A percentile compares a stretch with the other conserved stretches of the same genome.
These are phyloP conservation scores for Margaritifera margaritifera DNA, from an alignment of 2,888 invertebrate genomes.

Conservation along the genomic window DNA sequence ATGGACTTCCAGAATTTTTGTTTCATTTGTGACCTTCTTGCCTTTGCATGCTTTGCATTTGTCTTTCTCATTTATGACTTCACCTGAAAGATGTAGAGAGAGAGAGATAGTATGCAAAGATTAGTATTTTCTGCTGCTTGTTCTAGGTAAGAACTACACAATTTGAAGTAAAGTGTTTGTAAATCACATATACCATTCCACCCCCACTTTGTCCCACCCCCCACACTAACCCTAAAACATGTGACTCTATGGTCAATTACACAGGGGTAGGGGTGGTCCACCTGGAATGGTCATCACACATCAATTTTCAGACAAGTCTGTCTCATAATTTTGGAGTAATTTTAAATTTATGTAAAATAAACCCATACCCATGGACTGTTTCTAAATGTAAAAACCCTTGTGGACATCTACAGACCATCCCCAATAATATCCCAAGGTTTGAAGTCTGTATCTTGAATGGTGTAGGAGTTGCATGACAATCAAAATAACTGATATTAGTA, in stretches of 20 bases:
- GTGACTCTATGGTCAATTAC: neutral
- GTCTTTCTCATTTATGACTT: slow-evolving; percentile 81
- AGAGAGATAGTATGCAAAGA: neutral
- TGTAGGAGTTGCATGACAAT: no score
- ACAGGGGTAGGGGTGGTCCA: neutral
- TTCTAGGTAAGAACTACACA: neutral
- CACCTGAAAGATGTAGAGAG: slow-evolving; percentile 56
- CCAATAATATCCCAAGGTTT: no score
- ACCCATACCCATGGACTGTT: no score
- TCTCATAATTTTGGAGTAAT: no score
- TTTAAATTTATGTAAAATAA: no score
- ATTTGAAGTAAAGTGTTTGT: neutral
- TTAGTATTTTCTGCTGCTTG: no score
- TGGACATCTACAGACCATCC: no score
- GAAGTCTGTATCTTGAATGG: no score
- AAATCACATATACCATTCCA: neutral
- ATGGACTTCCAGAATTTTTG: slow-evolving; percentile 88
- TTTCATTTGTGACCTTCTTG: slow-evolving; percentile 86
- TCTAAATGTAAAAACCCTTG: no score
- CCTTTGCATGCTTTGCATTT: slow-evolving; percentile 88
- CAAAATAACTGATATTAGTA: no score
- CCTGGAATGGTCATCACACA: no score
- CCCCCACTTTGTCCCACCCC: neutral
- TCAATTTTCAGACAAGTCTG: no score
- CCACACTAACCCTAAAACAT: neutral